Evolutionary conservation across 2,888 invertebrate genomes (phyloP), one percentile per base, ranked within the genome.

Genomic region (Acronicta alni): DNA sequence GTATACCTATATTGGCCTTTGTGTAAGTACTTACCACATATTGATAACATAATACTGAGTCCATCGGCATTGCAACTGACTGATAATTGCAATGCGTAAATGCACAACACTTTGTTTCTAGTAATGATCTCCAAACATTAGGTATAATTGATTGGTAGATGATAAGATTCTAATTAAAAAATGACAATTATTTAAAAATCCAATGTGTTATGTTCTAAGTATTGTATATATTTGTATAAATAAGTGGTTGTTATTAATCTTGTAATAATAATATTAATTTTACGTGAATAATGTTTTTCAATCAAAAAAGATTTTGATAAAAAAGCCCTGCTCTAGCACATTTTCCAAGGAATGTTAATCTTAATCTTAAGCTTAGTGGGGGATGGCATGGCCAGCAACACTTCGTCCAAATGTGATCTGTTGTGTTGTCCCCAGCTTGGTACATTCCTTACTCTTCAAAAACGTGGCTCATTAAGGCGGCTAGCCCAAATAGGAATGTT

Each of bases 41-140:
- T n/a, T 59, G 65, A 65, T 65, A 65, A 65, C 39, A 44, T n/a
- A 43, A 35, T 32, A 35, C 30, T 30, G n/a, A 32, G 45, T 32
- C 10, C 17, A 48, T 32, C 41, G 30, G 26, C 16, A 54, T 46
- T 60, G 54, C 16, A 45, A 32, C 6, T 17, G 48, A 60, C 60
- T 42, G 60, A 60, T 65, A 53, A 54, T 49, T 57, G 57, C 26
- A 62, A 48, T 48, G 35, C 26, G 39, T 23, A 30, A 48, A 63
- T 39, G 9, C 6, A 35, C 47, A 17, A 20, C 35, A 35, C 14
- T 35, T 44, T 39, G 20, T 45, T n/a, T n/a, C 10, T 20, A 57
- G 9, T 9, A 12, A 30, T 52, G 58, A 58, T 57, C 44, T 41
- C 30, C 26, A 26, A 26, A 51, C 18, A 10, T 43, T 46, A 32